A percentile compares a stretch with the other conserved stretches of the same genome.
These are phyloP conservation scores for Slavum lentiscoides DNA, from an alignment of 2,888 invertebrate species.

Conservation along the genomic window DNA sequence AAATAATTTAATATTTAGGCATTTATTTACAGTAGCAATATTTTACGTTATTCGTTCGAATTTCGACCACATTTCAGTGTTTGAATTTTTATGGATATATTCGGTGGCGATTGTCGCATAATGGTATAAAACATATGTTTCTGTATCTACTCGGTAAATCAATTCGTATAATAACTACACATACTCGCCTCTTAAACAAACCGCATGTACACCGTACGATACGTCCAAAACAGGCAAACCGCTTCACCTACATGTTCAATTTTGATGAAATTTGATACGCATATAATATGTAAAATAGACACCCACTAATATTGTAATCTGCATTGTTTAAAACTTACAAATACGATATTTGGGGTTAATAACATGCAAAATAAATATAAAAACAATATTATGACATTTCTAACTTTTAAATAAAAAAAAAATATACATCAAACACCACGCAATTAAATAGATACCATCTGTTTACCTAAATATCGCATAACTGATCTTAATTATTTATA, in stretches of 20 bases:
- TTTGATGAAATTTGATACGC: slow-evolving; percentile 27
- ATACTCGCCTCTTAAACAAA: neutral
- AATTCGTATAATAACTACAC: neutral
- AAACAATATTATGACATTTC: neutral
- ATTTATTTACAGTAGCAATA: too few relatives aligned
- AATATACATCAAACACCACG: too few relatives aligned
- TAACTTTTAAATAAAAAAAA: neutral
- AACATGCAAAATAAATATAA: neutral
- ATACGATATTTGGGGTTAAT: neutral
- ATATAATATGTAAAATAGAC: slow-evolving; percentile 26
- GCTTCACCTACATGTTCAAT: slow-evolving; percentile 24
- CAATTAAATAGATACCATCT: too few relatives aligned
- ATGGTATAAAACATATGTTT: neutral
- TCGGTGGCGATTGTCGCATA: neutral
- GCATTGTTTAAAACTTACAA: neutral
- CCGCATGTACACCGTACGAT: neutral
- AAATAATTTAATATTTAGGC: neutral
- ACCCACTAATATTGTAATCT: slow-evolving; percentile 5
- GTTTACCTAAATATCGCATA: neutral
- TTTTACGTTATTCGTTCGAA: neutral
- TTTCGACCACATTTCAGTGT: neutral
- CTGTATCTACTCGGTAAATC: neutral
- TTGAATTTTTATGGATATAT: neutral
- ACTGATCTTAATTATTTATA: neutral
- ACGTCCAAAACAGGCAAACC: slow-evolving; percentile 5